phyloP scores from a whole-genome alignment of 2,888 invertebrate species.

The Chymomyza procnemis region DNA sequence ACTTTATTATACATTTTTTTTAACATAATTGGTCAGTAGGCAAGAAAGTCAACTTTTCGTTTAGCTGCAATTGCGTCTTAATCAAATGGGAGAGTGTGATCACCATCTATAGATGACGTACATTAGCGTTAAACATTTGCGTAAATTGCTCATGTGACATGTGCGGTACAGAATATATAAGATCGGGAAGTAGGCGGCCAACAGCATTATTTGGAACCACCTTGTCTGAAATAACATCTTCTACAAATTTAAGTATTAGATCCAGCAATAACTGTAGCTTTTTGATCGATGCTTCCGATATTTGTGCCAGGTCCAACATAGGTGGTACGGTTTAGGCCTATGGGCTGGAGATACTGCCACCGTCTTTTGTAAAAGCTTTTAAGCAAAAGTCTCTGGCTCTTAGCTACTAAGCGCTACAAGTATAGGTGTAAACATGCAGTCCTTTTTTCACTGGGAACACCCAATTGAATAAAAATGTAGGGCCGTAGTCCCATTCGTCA shows the following conservation, averaged over 20 bases:
- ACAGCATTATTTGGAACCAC: constrained; percentile 90
- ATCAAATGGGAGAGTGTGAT: constrained; percentile 97
- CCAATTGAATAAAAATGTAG: constrained; percentile 94
- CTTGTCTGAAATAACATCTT: constrained; percentile 92
- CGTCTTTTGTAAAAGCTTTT: constrained; percentile 91
- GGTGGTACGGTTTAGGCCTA: constrained; percentile 84
- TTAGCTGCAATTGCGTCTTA: constrained; percentile 96
- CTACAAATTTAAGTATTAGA: constrained; percentile 90
- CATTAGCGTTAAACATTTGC: constrained; percentile 95
- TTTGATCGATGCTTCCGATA: constrained; percentile 90
- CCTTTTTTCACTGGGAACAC: constrained; percentile 96
- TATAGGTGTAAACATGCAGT: constrained; percentile 97
- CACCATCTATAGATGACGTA: constrained; percentile 98
- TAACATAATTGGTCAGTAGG: constrained; percentile 79
- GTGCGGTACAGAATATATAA: constrained; percentile 94
- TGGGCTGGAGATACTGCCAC: constrained; percentile 81
- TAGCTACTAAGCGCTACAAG: constrained; percentile 92
- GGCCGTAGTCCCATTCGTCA: constrained; percentile 98
- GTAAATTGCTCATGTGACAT: constrained; percentile 94
- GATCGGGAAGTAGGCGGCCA: constrained; percentile 92
- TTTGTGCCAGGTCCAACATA: constrained; percentile 87
- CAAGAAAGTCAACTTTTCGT: constrained; percentile 94
- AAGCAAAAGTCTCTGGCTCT: constrained; percentile 91
- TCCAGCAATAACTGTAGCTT: constrained; percentile 88
- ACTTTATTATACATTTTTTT: too few relatives aligned